Conservation (phyloP, 2,888 invertebrate genomes). For the Lycaena phlaeas region DNA sequence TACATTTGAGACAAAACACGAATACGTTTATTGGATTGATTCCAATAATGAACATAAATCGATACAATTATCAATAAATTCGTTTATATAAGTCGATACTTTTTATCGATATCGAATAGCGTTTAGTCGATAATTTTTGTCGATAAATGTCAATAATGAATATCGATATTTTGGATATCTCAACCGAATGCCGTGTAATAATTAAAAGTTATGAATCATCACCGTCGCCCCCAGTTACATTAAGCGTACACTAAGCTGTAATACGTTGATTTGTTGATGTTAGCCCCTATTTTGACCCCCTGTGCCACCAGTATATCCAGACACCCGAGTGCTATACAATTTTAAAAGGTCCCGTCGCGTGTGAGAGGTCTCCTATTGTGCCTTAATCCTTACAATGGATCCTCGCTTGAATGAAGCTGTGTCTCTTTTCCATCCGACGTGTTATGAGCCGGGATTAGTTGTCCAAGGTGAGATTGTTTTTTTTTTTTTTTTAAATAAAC, state of each 20-base stretch:
- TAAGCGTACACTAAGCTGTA: constrained; percentile 36
- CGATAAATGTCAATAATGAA: not conserved
- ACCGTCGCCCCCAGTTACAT: constrained; percentile 30
- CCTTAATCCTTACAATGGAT: constrained; percentile 39
- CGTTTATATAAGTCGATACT: too few relatives aligned
- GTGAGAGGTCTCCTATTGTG: constrained; percentile 24
- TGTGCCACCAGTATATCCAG: constrained; percentile 30
- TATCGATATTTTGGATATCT: constrained; percentile 26
- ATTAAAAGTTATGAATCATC: constrained; percentile 69
- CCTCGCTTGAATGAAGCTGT: constrained; percentile 49
- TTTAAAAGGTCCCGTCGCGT: constrained; percentile 14
- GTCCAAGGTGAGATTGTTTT: constrained; percentile 3
- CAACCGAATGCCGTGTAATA: constrained; percentile 53
- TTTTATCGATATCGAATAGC: too few relatives aligned
- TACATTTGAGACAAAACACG: too few relatives aligned
- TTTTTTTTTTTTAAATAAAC: not conserved
- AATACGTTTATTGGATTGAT: too few relatives aligned
- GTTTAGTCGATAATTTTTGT: not conserved
- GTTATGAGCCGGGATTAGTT: constrained; percentile 49
- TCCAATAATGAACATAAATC: too few relatives aligned
- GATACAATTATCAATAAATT: too few relatives aligned
- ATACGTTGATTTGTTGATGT: constrained; percentile 55
- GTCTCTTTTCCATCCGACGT: constrained; percentile 37
- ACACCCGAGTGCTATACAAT: constrained; percentile 25
- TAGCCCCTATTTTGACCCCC: constrained; percentile 46